Percentiles rank a stretch among this genome's conserved stretches.
These are phyloP conservation scores for Spilogale gracilis DNA, from an alignment of 2,113 vertebrate species.

Conservation along the genomic window DNA sequence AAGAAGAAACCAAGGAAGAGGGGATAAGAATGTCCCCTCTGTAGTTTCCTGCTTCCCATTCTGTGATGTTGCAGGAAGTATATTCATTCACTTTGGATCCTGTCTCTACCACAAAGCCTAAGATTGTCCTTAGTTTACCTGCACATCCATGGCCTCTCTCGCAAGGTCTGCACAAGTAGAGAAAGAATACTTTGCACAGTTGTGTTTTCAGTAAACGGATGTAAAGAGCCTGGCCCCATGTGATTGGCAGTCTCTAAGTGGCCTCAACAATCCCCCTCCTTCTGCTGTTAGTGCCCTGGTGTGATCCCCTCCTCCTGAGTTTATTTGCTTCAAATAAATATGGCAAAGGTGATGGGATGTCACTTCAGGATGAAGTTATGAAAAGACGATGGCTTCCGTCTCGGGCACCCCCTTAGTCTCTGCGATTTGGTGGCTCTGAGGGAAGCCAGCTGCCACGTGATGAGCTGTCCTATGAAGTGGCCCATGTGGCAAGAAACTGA, in stretches of 20 bases:
- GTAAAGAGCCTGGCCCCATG: neutral
- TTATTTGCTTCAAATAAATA: neutral
- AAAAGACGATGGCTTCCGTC: neutral
- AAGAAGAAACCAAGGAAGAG: neutral
- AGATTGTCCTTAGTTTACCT: neutral
- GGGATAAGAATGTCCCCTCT: neutral
- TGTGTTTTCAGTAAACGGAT: neutral
- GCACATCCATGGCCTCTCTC: neutral
- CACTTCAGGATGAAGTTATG: neutral
- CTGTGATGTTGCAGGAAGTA: too few species aligned
- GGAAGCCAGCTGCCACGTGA: neutral
- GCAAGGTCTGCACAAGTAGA: neutral
- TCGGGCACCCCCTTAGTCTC: neutral
- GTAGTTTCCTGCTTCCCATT: neutral
- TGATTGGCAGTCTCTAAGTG: neutral
- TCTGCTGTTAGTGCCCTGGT: neutral
- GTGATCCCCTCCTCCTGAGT: neutral
- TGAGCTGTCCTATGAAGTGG: neutral
- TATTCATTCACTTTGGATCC: neutral
- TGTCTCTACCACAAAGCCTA: neutral
- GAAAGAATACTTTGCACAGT: neutral
- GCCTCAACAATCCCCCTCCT: neutral
- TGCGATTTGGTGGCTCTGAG: neutral
- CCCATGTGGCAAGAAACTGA: neutral
- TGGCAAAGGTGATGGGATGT: neutral